Percentiles rank a stretch among this genome's conserved stretches.
Conservation (phyloP, 2,888 invertebrate species). For the Chelonus formosanus region DNA sequence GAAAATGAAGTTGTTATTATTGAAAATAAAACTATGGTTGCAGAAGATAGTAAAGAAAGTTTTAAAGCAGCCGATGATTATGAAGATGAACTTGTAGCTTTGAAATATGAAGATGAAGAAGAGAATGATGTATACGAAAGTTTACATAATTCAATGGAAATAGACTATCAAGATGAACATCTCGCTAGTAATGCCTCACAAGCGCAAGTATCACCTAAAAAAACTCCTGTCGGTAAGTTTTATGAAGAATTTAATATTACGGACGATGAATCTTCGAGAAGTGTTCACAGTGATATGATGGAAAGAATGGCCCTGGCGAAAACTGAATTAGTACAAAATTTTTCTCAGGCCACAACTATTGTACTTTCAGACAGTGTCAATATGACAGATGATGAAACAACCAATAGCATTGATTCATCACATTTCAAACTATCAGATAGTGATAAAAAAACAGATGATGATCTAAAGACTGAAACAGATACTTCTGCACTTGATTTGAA, state of each 20-base stretch:
- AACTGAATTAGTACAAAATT: constrained; percentile 21
- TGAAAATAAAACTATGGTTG: constrained; percentile 18
- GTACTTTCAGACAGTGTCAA: constrained; percentile 33
- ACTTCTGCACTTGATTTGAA: background rate
- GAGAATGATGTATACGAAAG: constrained; percentile 43
- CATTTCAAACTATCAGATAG: constrained; percentile 11
- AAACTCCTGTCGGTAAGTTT: background rate
- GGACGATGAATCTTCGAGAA: constrained; percentile 52
- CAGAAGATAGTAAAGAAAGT: constrained; percentile 16
- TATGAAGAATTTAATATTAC: constrained; percentile 49
- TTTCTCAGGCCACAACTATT: background rate
- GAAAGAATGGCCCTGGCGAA: constrained; percentile 22
- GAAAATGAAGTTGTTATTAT: constrained; percentile 23
- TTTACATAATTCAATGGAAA: constrained; percentile 36
- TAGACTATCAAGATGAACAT: constrained; percentile 20
- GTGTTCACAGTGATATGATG: constrained; percentile 31
- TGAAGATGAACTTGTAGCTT: constrained; percentile 39
- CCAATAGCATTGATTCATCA: constrained; percentile 35
- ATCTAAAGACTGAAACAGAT: background rate
- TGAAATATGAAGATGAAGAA: constrained; percentile 39
- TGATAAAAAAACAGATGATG: constrained; percentile 10
- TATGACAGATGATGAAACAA: constrained; percentile 52
- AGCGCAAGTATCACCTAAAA: too few species aligned
- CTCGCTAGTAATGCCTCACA: background rate
- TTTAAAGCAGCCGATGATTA: constrained; percentile 33